Conservation (phyloP, 2,113 vertebrate species). For the Galemys pyrenaicus region DNA sequence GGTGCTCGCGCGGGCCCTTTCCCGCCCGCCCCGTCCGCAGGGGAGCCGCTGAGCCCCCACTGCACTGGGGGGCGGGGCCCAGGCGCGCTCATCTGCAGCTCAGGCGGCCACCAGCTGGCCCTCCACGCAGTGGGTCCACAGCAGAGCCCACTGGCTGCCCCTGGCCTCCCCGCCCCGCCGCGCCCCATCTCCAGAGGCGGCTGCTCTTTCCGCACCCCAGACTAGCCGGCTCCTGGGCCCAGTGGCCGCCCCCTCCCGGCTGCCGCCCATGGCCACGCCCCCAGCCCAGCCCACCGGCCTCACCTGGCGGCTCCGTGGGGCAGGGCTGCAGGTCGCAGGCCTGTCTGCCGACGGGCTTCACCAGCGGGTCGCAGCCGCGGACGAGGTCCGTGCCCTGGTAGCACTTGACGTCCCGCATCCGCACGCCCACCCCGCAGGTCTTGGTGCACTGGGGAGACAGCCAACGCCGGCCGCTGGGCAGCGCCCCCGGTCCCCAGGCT, state of each 20-base stretch:
- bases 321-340: constrained; percentile 96
- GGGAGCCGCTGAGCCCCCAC: too few species aligned
- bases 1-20: too few species aligned
- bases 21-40: too few species aligned
- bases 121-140: accelerated
- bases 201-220: too few species aligned
- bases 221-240: too few species aligned
- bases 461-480: accelerated
- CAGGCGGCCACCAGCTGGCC: not conserved
- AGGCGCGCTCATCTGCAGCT: not conserved
- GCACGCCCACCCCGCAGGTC: constrained; percentile 93
- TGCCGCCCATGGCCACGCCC: too few species aligned
- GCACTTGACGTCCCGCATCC: constrained; percentile 98
- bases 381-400: constrained; percentile 96
- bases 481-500: accelerated
- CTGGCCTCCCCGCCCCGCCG: not conserved
- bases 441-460: constrained; percentile 92
- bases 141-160: not conserved
- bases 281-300: not conserved
- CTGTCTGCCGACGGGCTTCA: constrained; percentile 95
- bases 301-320: constrained; percentile 96
- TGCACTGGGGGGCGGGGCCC: too few species aligned
- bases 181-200: too few species aligned
- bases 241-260: too few species aligned
- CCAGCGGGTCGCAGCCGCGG: constrained; percentile 94